Evolutionary conservation across 2,888 invertebrate species (phyloP).

Genomic region (Zele albiditarsus): DNA sequence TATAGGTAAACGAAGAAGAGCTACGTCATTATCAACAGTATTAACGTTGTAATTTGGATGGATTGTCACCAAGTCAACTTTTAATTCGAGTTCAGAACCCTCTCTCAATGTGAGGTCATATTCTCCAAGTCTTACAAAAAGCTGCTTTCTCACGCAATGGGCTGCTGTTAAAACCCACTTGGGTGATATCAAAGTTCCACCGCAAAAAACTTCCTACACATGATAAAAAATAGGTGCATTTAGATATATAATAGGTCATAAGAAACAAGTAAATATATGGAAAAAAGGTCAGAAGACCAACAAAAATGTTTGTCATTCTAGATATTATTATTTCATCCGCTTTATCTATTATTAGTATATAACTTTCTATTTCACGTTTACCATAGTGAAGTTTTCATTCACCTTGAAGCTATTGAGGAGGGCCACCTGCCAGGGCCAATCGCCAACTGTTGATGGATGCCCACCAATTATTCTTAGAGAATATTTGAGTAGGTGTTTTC

Average conservation of each 20-base stretch:
- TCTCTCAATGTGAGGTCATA: slow-evolving; percentile 85
- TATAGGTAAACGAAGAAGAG: slow-evolving; percentile 81
- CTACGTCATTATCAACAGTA: slow-evolving; percentile 95
- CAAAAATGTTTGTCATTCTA: no score
- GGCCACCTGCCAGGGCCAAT: slow-evolving; percentile 97
- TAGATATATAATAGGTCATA: no score
- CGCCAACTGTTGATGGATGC: slow-evolving; percentile 83
- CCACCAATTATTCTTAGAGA: slow-evolving; percentile 89
- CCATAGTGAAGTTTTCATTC: slow-evolving; percentile 55
- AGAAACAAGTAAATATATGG: no score
- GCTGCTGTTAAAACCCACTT: slow-evolving; percentile 92
- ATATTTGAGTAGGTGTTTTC: slow-evolving; percentile 63
- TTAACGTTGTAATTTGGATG: slow-evolving; percentile 91
- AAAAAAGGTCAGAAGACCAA: no score
- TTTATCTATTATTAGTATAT: background rate
- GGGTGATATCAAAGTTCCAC: slow-evolving; percentile 87
- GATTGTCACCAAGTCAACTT: slow-evolving; percentile 81
- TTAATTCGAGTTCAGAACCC: slow-evolving; percentile 85
- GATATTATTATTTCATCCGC: no score
- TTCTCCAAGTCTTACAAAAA: slow-evolving; percentile 89
- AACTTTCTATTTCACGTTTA: slow-evolving; percentile 10
- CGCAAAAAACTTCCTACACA: slow-evolving; percentile 88
- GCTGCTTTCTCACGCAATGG: slow-evolving; percentile 86
- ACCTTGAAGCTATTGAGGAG: slow-evolving; percentile 89
- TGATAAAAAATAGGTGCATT: background rate